A percentile compares a stretch with the other conserved stretches of the same genome.
Conservation (phyloP, 2,888 invertebrate species). For the Dicranocentrus wangi region DNA sequence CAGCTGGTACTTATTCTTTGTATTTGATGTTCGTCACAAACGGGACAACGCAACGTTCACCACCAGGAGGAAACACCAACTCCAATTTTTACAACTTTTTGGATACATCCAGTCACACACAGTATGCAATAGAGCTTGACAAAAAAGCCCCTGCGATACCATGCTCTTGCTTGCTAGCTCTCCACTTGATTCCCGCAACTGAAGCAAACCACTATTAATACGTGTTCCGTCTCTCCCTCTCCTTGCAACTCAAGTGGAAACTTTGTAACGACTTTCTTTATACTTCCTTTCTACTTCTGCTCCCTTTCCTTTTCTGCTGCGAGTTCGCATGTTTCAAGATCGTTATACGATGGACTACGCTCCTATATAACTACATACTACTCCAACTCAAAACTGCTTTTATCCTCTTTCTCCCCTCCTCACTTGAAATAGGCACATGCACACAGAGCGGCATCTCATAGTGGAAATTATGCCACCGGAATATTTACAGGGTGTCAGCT, state of each 20-base stretch:
- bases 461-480: conserved; percentile 53
- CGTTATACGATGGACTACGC: conserved; percentile 50
- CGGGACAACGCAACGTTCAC: conserved; percentile 29
- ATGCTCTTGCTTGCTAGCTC: too few relatives aligned
- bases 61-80: neutral
- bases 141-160: too few relatives aligned
- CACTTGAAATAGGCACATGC: neutral
- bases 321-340: conserved; percentile 64
- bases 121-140: too few relatives aligned
- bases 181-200: conserved; percentile 50
- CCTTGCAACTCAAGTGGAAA: conserved; percentile 65
- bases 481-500: conserved; percentile 62
- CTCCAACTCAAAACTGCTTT: conserved; percentile 30
- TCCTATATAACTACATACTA: conserved; percentile 14
- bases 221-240: conserved; percentile 3
- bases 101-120: neutral
- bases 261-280: conserved; percentile 69
- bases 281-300: conserved; percentile 29
- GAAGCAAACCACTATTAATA: conserved; percentile 33
- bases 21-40: conserved; percentile 47
- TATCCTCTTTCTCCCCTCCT: conserved; percentile 38
- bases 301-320: conserved; percentile 16
- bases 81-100: neutral
- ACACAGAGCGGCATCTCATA: conserved; percentile 27
- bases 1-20: conserved; percentile 44